phyloP scores from a whole-genome alignment of 1,140 invertebrate species.

The Heliconius congener region DNA sequence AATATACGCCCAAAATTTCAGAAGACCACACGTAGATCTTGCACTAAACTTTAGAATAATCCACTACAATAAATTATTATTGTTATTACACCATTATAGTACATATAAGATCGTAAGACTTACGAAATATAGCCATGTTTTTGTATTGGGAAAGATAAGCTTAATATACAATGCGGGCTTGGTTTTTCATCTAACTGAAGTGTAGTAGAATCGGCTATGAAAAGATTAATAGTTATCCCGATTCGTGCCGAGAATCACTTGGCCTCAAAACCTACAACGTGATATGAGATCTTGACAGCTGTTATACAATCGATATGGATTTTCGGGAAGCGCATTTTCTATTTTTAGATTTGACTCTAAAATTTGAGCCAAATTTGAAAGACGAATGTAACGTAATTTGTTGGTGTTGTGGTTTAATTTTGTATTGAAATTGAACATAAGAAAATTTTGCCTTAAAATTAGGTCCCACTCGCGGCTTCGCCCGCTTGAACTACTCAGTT shows the following conservation, averaged over 20 bases:
- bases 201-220: conserved; percentile 9
- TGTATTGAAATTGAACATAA: no score
- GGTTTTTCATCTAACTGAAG: conserved; percentile 1
- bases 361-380: not conserved
- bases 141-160: conserved; percentile 2
- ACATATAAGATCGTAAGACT: not conserved
- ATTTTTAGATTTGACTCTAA: not conserved
- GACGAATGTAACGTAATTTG: not conserved
- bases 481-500: no score
- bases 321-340: not conserved
- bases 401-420: not conserved
- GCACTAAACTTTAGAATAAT: not conserved
- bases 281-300: conserved; percentile 23
- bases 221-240: conserved; percentile 16
- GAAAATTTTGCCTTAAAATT: no score
- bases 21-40: not conserved
- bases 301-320: conserved; percentile 8
- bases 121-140: conserved; percentile 3
- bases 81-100: not conserved
- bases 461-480: no score
- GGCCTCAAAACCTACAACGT: conserved; percentile 8
- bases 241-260: conserved; percentile 15
- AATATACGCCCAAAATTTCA: not conserved
- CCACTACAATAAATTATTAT: not conserved
- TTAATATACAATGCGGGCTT: conserved; percentile 4